phyloP scores from a whole-genome alignment of 2,797 vertebrate species.

The Apodemus agrarius region DNA sequence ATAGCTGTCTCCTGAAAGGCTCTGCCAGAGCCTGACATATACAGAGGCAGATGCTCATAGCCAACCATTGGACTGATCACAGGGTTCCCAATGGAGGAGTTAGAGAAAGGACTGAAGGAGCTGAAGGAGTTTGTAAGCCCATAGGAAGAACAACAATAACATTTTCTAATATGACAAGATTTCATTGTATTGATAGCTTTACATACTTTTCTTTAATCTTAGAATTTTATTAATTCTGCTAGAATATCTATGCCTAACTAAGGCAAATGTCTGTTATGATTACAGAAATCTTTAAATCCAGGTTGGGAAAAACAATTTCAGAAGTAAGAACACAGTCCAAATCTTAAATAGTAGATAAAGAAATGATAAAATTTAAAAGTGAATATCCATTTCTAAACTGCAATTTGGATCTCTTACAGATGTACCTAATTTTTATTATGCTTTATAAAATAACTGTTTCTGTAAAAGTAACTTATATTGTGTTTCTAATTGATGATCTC shows the following conservation, averaged over 20 bases:
- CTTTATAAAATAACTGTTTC: constrained; percentile 9
- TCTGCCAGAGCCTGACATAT: no score
- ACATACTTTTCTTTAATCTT: background rate
- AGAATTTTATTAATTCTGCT: background rate
- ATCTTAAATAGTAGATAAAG: background rate
- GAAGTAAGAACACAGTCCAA: background rate
- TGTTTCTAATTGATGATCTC: background rate
- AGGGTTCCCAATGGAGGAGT: no score
- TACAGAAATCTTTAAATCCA: background rate
- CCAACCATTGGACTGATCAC: no score
- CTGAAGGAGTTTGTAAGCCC: no score
- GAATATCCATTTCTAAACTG: background rate
- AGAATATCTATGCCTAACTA: background rate
- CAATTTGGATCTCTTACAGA: background rate
- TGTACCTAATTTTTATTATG: background rate
- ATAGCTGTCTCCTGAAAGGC: no score
- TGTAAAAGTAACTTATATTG: background rate
- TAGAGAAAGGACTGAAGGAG: no score
- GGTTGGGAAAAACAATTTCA: background rate
- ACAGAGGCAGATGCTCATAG: no score
- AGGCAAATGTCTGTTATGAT: background rate
- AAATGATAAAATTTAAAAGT: background rate
- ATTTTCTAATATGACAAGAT: background rate
- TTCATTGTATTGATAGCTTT: background rate
- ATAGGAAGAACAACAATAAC: no score